These are phyloP conservation scores for Diadromus collaris DNA, from an alignment of 2,888 invertebrate species.

Conservation along the genomic window DNA sequence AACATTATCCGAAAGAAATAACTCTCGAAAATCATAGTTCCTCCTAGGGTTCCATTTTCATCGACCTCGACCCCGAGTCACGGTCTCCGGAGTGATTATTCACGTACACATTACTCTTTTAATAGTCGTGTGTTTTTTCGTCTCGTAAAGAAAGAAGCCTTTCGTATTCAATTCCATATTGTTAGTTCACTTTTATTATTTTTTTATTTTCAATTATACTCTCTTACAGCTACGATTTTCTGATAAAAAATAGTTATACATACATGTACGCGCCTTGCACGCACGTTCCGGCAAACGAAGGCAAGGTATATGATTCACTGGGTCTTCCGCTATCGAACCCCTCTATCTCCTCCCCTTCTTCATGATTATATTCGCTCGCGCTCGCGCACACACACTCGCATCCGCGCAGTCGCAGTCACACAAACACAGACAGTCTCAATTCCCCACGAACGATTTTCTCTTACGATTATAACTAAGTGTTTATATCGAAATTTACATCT, in stretches of 20 bases:
- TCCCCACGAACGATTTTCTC: conserved; percentile 34
- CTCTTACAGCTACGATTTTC: conserved; percentile 70
- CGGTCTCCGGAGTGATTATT: not conserved
- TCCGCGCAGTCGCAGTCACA: conserved; percentile 39
- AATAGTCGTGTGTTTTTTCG: conserved; percentile 57
- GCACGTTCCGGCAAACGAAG: conserved; percentile 61
- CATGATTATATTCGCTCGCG: conserved; percentile 28
- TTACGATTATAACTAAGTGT: conserved; percentile 10
- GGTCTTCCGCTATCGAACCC: conserved; percentile 61
- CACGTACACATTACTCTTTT: not conserved
- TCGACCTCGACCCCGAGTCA: not conserved
- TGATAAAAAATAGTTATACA: conserved; percentile 59
- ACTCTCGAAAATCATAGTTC: not conserved
- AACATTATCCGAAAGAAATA: no score
- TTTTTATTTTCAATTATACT: conserved; percentile 72
- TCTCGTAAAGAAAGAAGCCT: conserved; percentile 77
- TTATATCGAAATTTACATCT: conserved; percentile 37
- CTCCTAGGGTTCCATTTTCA: not conserved
- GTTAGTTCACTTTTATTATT: conserved; percentile 73
- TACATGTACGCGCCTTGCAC: conserved; percentile 47
- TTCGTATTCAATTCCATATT: conserved; percentile 66
- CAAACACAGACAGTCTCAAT: conserved; percentile 33
- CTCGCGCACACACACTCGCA: conserved; percentile 46
- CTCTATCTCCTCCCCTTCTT: conserved; percentile 28
- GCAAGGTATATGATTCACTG: conserved; percentile 70